These are phyloP conservation scores for Trachymyrmex cornetzi DNA, from an alignment of 1,140 invertebrate genomes.

Conservation along the genomic window DNA sequence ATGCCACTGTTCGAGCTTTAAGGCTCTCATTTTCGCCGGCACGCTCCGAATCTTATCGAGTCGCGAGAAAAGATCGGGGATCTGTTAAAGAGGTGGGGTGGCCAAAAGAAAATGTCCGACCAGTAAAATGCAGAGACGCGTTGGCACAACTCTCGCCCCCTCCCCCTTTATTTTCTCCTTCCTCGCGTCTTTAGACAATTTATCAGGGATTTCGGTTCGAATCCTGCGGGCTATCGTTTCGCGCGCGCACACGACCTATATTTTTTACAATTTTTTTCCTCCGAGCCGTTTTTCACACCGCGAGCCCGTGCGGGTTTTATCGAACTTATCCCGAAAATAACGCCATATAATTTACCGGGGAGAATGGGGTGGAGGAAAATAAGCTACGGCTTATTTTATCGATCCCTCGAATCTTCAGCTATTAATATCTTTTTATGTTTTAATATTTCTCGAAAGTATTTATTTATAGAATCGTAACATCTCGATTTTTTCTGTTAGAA, in stretches of 20 bases:
- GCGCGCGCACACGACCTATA: conserved; percentile 54
- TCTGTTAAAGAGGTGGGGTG: conserved; percentile 26
- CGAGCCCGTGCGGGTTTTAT: conserved; percentile 55
- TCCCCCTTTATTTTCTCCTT: not conserved
- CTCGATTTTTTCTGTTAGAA: not conserved
- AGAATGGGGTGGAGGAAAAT: conserved; percentile 20
- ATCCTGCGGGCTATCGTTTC: conserved; percentile 71
- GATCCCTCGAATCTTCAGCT: conserved; percentile 18
- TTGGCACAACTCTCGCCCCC: not conserved
- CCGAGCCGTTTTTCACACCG: conserved; percentile 45
- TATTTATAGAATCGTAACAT: not conserved
- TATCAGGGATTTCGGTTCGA: conserved; percentile 66
- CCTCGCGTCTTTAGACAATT: conserved; percentile 60
- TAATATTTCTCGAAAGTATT: not conserved
- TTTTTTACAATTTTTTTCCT: conserved; percentile 66
- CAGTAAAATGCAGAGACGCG: conserved; percentile 22
- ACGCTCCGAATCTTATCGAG: conserved; percentile 59
- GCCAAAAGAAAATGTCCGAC: conserved; percentile 31
- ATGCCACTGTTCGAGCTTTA: conserved; percentile 3
- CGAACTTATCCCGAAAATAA: conserved; percentile 60
- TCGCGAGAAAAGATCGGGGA: conserved; percentile 53
- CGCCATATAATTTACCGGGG: conserved; percentile 51
- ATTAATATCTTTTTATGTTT: conserved; percentile 10
- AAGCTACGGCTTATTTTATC: conserved; percentile 50
- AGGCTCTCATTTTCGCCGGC: conserved; percentile 59